Conservation (phyloP, 2,113 vertebrate genomes). For the Oryzias melastigma region DNA sequence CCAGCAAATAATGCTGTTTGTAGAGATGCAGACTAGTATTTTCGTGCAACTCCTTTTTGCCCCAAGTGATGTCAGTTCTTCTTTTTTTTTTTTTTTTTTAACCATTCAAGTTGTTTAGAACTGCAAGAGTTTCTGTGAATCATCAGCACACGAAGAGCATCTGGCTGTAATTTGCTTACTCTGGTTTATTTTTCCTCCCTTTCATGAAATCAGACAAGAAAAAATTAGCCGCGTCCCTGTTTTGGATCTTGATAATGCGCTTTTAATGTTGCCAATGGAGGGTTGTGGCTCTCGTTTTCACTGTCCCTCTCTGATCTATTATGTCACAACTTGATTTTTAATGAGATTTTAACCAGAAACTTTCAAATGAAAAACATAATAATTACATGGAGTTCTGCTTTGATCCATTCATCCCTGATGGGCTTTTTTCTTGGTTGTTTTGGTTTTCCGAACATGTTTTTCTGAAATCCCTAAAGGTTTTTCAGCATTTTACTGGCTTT, state of each 20-base stretch:
- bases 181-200: conserved; percentile 19
- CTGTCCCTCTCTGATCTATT: no score
- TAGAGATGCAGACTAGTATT: background rate
- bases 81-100: conserved; percentile 12
- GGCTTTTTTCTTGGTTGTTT: no score
- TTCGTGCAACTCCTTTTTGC: conserved; percentile 28
- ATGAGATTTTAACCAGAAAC: no score
- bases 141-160: conserved; percentile 15
- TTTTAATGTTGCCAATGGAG: background rate
- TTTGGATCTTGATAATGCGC: conserved; percentile 1
- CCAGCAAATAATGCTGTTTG: no score
- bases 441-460: no score
- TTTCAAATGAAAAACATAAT: no score
- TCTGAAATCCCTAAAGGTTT: no score
- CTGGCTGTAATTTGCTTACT: conserved; percentile 4
- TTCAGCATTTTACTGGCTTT: no score
- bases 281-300: no score
- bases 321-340: no score
- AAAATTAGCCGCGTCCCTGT: conserved; percentile 8
- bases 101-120: background rate
- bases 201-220: conserved; percentile 4
- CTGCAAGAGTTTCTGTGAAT: conserved; percentile 12
- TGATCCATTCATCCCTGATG: no score
- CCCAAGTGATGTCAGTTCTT: conserved; percentile 26
- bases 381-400: no score